Percentiles rank a stretch among this genome's conserved stretches.
phyloP scores from a whole-genome alignment of 2,888 invertebrate species.

The Linhomoeus sp. region DNA sequence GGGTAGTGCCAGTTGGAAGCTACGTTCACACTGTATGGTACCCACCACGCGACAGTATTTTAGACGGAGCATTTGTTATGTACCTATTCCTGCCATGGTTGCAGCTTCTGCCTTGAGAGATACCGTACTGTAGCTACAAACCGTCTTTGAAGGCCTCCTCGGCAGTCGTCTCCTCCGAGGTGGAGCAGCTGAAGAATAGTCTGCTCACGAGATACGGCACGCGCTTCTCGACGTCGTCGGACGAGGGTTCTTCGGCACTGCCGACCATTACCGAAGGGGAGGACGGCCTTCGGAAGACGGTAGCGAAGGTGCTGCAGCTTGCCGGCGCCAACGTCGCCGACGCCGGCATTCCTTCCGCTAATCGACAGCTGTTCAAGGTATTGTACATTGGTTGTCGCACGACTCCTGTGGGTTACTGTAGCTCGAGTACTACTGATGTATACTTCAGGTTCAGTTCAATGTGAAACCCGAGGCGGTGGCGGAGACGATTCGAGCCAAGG shows the following conservation, averaged over 20 bases:
- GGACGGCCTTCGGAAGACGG: background rate
- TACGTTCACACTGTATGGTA: too few species aligned
- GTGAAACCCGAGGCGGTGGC: conserved; percentile 4
- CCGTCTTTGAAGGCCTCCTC: too few species aligned
- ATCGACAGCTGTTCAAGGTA: conserved; percentile 1
- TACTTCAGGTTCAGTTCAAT: conserved; percentile 1
- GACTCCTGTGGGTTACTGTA: background rate
- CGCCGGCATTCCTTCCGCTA: background rate
- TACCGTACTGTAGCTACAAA: too few species aligned
- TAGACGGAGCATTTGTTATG: too few species aligned
- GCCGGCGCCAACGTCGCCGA: conserved; percentile 5
- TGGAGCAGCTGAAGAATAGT: conserved; percentile 1
- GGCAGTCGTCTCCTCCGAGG: too few species aligned
- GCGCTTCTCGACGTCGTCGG: background rate
- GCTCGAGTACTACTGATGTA: too few species aligned
- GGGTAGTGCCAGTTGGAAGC: too few species aligned
- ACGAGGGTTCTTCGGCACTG: background rate
- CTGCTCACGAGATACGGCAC: conserved; percentile 5
- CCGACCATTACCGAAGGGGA: background rate
- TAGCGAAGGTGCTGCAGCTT: conserved; percentile 6
- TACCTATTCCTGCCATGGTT: too few species aligned
- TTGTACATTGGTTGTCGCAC: too few species aligned
- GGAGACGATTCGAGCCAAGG: background rate
- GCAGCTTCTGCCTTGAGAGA: too few species aligned
- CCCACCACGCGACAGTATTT: too few species aligned